Percentiles rank a stretch among this genome's conserved stretches.
phyloP scores from a whole-genome alignment of 2,113 vertebrate species.

The Falco punctatus region DNA sequence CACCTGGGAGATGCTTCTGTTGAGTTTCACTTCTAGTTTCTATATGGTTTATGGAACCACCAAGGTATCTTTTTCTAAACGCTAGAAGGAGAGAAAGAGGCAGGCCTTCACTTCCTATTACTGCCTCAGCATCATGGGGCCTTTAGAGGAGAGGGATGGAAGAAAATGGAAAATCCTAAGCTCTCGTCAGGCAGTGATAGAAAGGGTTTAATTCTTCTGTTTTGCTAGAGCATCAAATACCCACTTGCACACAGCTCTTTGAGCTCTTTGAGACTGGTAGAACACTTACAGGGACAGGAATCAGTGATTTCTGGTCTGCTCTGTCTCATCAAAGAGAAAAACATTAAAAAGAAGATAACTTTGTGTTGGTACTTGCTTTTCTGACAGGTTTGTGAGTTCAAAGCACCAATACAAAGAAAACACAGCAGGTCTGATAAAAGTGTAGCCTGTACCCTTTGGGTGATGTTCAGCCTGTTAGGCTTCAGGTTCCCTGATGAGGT shows the following conservation, averaged over 20 bases:
- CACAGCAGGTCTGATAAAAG: not conserved
- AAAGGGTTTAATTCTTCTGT: not conserved
- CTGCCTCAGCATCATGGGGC: not conserved
- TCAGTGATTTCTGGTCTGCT: not conserved
- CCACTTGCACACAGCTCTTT: not conserved
- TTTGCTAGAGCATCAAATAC: not conserved
- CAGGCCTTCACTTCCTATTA: not conserved
- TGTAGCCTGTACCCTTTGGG: not conserved
- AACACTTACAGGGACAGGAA: not conserved
- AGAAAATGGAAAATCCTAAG: not conserved
- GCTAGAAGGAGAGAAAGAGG: not conserved
- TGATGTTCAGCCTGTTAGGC: not conserved
- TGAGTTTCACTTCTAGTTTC: not conserved
- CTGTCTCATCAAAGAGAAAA: not conserved
- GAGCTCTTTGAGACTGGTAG: not conserved
- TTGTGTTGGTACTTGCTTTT: not conserved
- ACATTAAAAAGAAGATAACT: not conserved
- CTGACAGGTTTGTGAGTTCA: not conserved
- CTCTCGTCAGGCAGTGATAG: not conserved
- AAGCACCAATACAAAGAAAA: not conserved
- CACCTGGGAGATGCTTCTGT: not conserved
- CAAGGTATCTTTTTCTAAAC: too few species aligned
- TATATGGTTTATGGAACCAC: not conserved
- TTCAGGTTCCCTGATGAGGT: not conserved
- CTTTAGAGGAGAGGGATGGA: not conserved